Evolutionary conservation across 1,140 invertebrate species (phyloP).

Genomic region (Leptinotarsa defecta): DNA sequence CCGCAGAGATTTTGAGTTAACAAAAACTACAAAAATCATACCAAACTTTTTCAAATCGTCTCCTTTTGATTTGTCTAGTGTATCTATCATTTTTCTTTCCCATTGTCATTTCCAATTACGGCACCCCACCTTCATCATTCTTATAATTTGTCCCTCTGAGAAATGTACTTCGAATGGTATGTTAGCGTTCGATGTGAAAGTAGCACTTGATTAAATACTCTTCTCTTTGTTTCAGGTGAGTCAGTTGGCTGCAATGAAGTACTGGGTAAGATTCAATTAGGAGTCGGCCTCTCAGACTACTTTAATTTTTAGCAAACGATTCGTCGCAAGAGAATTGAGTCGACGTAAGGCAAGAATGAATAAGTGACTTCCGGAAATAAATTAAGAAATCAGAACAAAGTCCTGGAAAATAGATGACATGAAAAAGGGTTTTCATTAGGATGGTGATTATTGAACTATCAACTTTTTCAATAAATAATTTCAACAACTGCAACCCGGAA

Average conservation of each 20-base stretch:
- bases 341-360: background rate
- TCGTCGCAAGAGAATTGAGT: background rate
- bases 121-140: conserved; percentile 7
- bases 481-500: no score
- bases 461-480: no score
- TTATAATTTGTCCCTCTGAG: conserved; percentile 16
- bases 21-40: no score
- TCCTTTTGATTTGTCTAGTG: no score
- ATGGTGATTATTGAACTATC: no score
- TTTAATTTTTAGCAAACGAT: conserved; percentile 1
- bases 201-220: conserved; percentile 29
- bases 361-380: background rate
- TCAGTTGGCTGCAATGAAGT: conserved; percentile 18
- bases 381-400: background rate
- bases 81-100: background rate
- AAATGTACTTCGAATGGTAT: conserved; percentile 28
- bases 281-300: background rate
- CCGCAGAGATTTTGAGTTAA: no score
- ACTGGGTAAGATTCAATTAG: conserved; percentile 16
- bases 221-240: conserved; percentile 35
- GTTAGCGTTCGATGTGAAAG: conserved; percentile 18
- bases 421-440: no score
- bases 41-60: no score
- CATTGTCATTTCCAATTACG: background rate
- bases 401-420: no score